phyloP scores from a whole-genome alignment of 2,888 invertebrate species.

The Mongoloraphidia duomilia region DNA sequence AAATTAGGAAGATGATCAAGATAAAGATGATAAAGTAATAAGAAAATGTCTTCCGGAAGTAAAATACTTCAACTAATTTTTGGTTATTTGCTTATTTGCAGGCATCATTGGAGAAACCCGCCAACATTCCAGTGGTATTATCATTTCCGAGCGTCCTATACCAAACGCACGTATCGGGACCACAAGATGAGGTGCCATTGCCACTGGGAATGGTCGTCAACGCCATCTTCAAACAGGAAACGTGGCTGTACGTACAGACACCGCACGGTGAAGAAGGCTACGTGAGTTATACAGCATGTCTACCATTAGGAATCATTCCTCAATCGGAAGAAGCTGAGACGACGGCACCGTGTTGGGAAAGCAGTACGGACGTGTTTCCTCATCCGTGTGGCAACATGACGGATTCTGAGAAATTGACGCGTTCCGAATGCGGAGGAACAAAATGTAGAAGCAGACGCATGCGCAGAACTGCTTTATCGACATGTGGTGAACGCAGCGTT shows the following conservation, averaged over 20 bases:
- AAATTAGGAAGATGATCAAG: no score
- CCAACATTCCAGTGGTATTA: constrained; percentile 72
- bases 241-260: constrained; percentile 75
- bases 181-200: constrained; percentile 50
- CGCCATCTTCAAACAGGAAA: constrained; percentile 71
- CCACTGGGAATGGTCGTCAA: constrained; percentile 76
- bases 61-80: neutral
- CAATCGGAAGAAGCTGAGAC: constrained; percentile 37
- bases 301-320: constrained; percentile 49
- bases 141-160: constrained; percentile 59
- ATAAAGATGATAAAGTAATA: no score
- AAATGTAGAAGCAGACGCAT: constrained; percentile 27
- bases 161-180: constrained; percentile 55
- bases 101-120: constrained; percentile 67
- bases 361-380: constrained; percentile 66
- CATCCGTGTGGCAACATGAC: constrained; percentile 69
- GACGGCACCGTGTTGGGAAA: constrained; percentile 65
- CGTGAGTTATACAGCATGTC: constrained; percentile 58
- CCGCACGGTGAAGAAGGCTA: constrained; percentile 77
- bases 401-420: constrained; percentile 56
- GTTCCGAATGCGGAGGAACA: constrained; percentile 52
- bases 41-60: neutral
- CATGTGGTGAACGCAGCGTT: constrained; percentile 56
- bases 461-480: constrained; percentile 22
- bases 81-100: constrained; percentile 24